Base-by-base conservation (phyloP, 2,888 invertebrate species). In the Iselma pallidipennis region DNA sequence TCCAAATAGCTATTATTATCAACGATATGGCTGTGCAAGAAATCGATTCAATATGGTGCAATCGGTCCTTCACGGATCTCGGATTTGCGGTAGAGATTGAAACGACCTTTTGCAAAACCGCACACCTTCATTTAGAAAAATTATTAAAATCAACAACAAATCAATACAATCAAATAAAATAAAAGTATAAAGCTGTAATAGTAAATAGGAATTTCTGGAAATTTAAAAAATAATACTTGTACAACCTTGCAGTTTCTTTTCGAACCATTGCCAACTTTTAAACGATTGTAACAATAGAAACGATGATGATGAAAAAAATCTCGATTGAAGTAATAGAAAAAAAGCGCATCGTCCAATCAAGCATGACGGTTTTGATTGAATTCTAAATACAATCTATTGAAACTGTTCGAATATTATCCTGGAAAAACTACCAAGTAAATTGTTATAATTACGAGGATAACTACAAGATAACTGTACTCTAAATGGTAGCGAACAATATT, bases 381-480 rank as follows among this genome's bases (percentile, higher is more conserved):
- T 50, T 50, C n/a, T 26, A n/a, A n/a, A n/a, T n/a, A 26, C 50
- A 50, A 25, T 50, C 50, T 50, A 50, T 26, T 16, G 14, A 23
- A 26, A 50, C 50, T 50, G 10, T 26, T 10, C 50, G 23, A 16
- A 37, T n/a, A 16, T 37, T 16, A 37, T 37, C 4, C 42, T 16
- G 42, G 14, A 14, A 14, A 37, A 14, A 16, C n/a, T 37, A 14
- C 42, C n/a, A 14, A 37, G 42, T 2, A 31, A 6, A 37, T 37
- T 37, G n/a, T 37, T 16, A 16, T 37, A 16, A 16, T 37, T 37
- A 14, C 42, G 42, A n/a, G 42, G n/a, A n/a, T n/a, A n/a, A n/a
- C n/a, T n/a, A n/a, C n/a, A n/a, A n/a, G n/a, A n/a, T n/a, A n/a
- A n/a, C n/a, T n/a, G n/a, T n/a, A n/a, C n/a, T n/a, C n/a, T n/a